Evolutionary conservation across 2,113 vertebrate genomes (phyloP).

Genomic region (Lanius collurio): DNA sequence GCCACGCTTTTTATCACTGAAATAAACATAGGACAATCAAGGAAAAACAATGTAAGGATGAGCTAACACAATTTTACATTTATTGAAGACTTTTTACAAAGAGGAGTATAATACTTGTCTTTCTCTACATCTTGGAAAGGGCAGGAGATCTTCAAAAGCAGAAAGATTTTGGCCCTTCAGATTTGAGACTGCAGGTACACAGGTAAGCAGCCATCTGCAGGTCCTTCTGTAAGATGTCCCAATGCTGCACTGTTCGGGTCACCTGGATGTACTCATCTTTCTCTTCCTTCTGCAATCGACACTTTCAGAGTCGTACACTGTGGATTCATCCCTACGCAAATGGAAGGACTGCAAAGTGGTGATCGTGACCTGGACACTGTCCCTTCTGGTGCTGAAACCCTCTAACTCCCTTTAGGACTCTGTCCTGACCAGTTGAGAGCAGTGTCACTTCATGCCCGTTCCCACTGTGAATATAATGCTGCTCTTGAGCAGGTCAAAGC

Average conservation of each 20-base stretch:
- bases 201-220: neutral
- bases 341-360: neutral
- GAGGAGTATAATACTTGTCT: neutral
- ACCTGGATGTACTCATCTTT: neutral
- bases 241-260: neutral
- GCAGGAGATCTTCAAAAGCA: neutral
- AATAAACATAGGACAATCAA: neutral
- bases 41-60: neutral
- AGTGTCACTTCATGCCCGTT: neutral
- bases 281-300: neutral
- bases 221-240: neutral
- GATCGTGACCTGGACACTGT: no score
- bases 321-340: neutral
- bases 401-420: neutral
- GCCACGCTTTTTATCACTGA: neutral
- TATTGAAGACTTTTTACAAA: neutral
- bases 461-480: rapidly evolving
- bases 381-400: neutral
- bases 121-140: neutral
- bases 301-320: neutral
- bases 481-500: neutral
- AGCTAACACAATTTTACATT: neutral
- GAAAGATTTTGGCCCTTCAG: neutral
- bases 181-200: neutral
- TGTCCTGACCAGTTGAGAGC: neutral